These are phyloP conservation scores for Ellobium chinense DNA, from an alignment of 2,888 invertebrate genomes.

Conservation along the genomic window DNA sequence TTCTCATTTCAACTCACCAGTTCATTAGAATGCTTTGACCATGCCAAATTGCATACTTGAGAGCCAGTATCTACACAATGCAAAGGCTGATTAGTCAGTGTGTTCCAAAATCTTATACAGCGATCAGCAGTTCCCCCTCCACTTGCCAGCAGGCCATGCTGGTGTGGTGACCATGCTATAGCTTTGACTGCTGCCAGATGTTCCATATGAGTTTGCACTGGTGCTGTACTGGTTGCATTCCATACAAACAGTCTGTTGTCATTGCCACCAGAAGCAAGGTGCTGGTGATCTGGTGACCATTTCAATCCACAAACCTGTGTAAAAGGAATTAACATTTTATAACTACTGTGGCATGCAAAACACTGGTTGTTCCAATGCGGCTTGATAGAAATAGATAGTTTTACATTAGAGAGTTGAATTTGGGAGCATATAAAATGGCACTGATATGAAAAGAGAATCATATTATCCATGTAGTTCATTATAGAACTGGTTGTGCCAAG, in stretches of 20 bases:
- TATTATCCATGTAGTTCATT: too few relatives aligned
- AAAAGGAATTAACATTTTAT: too few relatives aligned
- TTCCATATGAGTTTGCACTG: conserved; percentile 96
- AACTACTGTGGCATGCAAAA: too few relatives aligned
- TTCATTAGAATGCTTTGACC: conserved; percentile 99
- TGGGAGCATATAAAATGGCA: too few relatives aligned
- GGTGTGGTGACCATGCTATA: conserved; percentile 99
- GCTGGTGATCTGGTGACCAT: conserved; percentile 99
- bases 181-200: conserved; percentile 97
- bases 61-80: conserved; percentile 98
- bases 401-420: too few relatives aligned
- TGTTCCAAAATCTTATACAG: conserved; percentile 99
- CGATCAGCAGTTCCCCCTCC: conserved; percentile 99
- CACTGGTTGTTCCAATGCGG: too few relatives aligned
- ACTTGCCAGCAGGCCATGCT: conserved; percentile 96
- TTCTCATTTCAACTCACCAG: conserved; percentile 84
- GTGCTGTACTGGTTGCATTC: conserved; percentile 84
- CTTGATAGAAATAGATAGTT: too few relatives aligned
- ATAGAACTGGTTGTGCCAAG: too few relatives aligned
- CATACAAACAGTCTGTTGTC: conserved; percentile 97
- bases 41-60: conserved; percentile 98
- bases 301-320: conserved; percentile 92
- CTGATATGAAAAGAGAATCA: too few relatives aligned
- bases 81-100: conserved; percentile 97
- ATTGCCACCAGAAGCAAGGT: conserved; percentile 98